Evolutionary conservation across 92 coral and sea anemone genomes (phyloP), one percentile per base, ranked within the genome.

Genomic region (Phymanthus crucifer): DNA sequence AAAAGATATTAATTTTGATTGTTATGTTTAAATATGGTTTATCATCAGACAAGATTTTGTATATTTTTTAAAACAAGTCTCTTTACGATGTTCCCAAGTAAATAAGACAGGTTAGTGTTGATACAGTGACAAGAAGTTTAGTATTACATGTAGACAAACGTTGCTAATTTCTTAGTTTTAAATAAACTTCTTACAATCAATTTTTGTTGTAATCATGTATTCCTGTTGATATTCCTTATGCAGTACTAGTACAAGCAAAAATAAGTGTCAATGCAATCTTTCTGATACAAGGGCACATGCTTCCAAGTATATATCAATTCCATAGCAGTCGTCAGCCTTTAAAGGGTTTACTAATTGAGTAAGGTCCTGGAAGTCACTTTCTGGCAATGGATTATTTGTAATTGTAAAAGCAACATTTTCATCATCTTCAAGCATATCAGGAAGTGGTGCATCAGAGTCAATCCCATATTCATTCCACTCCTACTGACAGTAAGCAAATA

Each of bases 401-500:
- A 70, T 50, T 54, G 80, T 74, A 61, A 78, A 66, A 54, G 68
- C 72, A 57, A 50, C 84, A 68, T 72, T 74, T 3, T 29, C 72
- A 36, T 54, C 79, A 37, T 52, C 77, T 16, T 16, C 68, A 61
- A 17, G 68, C 27, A 35, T 10, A 12, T 78, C 79, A 54, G 88
- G 84, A n/a, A 77, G 71, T 56, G 72, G 61, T 19, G 74, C 88
- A 52, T 78, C 75, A 43, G 79, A 72, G 58, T 85, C 84, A 27
- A 85, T 78, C 70, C 88, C 88, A 85, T 85, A 85, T 73, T 85
- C 73, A 79, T 71, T 74, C 84, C 84, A 85, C 18, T 85, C 74
- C 88, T 84, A 69, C 1, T 3, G 4, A 56, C 29, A 56, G 66
- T 23, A 61, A 17, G 16, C 68, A 61, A 9, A 58, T 18, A 54